A percentile compares a stretch with the other conserved stretches of the same genome.
phyloP scores from a whole-genome alignment of 2,888 invertebrate genomes.

The Myopa tessellatipennis region DNA sequence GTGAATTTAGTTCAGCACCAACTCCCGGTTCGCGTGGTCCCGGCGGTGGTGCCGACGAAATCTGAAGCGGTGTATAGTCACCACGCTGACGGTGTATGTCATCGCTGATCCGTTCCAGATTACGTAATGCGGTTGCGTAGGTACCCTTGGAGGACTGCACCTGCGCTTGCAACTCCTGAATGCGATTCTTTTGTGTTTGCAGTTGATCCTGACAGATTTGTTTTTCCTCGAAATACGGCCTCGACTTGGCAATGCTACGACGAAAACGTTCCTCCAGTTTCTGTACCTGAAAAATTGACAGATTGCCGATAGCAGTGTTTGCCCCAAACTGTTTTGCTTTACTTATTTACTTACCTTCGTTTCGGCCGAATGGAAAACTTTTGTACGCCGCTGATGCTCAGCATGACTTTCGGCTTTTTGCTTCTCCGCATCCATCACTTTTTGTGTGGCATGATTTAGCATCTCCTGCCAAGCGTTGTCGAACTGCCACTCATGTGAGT shows the following conservation, averaged over 20 bases:
- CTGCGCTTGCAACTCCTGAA: slow-evolving; percentile 82
- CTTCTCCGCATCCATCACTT: slow-evolving; percentile 94
- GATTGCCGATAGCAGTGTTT: not conserved
- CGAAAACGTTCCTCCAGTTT: slow-evolving; percentile 85
- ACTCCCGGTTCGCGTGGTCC: slow-evolving; percentile 77
- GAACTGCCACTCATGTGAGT: slow-evolving; percentile 76
- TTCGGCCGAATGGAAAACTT: slow-evolving; percentile 84
- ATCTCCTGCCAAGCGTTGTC: slow-evolving; percentile 98
- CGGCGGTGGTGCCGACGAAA: slow-evolving; percentile 59
- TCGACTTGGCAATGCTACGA: slow-evolving; percentile 85
- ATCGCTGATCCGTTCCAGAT: slow-evolving; percentile 90
- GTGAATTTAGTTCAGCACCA: slow-evolving; percentile 74
- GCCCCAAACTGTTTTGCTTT: not conserved
- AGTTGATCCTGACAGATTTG: slow-evolving; percentile 86
- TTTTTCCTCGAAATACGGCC: slow-evolving; percentile 92
- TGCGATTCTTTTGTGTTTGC: slow-evolving; percentile 85
- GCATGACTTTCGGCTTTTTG: slow-evolving; percentile 89
- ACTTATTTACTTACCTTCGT: slow-evolving; percentile 71
- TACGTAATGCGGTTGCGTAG: slow-evolving; percentile 84
- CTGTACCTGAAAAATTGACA: slow-evolving; percentile 71
- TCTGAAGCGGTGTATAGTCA: slow-evolving; percentile 51
- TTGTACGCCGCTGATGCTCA: slow-evolving; percentile 86
- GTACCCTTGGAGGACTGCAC: slow-evolving; percentile 79
- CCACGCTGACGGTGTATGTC: slow-evolving; percentile 78
- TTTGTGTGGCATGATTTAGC: slow-evolving; percentile 94